Percentiles rank a stretch among this genome's conserved stretches.
These are phyloP conservation scores for Chironomus tepperi DNA, from an alignment of 1,140 invertebrate genomes.

Conservation along the genomic window DNA sequence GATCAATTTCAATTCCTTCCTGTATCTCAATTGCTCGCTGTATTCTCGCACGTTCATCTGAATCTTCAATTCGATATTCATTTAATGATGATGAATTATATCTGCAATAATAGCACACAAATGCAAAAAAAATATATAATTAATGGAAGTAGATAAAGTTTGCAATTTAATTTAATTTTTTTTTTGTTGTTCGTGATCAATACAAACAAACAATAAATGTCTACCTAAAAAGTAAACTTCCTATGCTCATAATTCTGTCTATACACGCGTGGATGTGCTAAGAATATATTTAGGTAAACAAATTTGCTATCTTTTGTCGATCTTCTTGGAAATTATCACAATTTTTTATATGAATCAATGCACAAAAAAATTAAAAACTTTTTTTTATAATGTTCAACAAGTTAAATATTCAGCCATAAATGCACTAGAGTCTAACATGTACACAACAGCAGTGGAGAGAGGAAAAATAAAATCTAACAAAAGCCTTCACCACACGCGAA, in stretches of 20 bases:
- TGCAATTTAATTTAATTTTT: neutral
- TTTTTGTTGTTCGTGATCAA: neutral
- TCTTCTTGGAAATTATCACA: neutral
- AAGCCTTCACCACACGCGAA: slow-evolving; percentile 11
- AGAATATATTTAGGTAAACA: neutral
- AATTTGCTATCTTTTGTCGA: neutral
- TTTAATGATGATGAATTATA: neutral
- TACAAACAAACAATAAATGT: neutral
- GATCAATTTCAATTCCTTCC: slow-evolving; percentile 53
- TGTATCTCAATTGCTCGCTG: slow-evolving; percentile 66
- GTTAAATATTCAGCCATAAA: neutral
- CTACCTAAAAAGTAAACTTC: slow-evolving; percentile 16
- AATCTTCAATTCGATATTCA: slow-evolving; percentile 44
- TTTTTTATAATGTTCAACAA: neutral
- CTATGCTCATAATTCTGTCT: neutral
- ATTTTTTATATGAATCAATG: neutral
- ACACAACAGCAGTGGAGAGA: neutral
- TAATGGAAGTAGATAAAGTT: neutral
- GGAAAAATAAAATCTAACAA: neutral
- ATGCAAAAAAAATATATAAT: neutral
- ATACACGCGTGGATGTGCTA: neutral
- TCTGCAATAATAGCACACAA: neutral
- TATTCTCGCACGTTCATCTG: slow-evolving; percentile 58
- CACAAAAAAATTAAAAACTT: neutral
- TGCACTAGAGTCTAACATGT: neutral